Evolutionary conservation across 2,888 invertebrate species (phyloP).

Genomic region (Amiota communis): DNA sequence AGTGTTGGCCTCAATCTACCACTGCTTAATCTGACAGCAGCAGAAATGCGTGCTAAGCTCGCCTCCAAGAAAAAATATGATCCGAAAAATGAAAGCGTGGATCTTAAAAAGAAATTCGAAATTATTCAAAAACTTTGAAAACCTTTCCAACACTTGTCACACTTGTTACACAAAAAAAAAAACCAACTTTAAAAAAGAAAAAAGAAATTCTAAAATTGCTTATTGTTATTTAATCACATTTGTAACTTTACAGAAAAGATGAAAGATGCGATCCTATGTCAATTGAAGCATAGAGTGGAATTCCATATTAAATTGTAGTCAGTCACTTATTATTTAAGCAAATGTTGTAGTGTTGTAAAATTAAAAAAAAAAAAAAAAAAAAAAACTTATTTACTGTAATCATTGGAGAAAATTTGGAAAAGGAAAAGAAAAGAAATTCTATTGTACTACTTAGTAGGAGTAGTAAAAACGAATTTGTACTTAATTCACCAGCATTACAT

Average conservation of each 20-base stretch:
- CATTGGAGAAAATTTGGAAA: too few species aligned
- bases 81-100: constrained; percentile 91
- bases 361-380: neutral
- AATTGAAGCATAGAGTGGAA: constrained; percentile 9
- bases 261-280: constrained; percentile 5
- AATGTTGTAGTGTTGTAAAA: constrained; percentile 42
- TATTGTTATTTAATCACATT: constrained; percentile 7
- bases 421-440: too few species aligned
- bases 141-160: too few species aligned
- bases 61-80: constrained; percentile 91
- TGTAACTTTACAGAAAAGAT: neutral
- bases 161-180: constrained; percentile 32
- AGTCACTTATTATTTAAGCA: constrained; percentile 65
- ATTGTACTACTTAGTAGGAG: too few species aligned
- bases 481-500: too few species aligned
- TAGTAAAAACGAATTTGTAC: too few species aligned
- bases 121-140: constrained; percentile 91
- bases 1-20: constrained; percentile 80
- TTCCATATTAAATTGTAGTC: constrained; percentile 51
- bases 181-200: constrained; percentile 4
- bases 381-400: neutral
- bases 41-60: constrained; percentile 89
- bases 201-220: constrained; percentile 5
- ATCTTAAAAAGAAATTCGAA: constrained; percentile 93
- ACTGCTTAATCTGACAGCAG: constrained; percentile 82